phyloP scores from a whole-genome alignment of 2,113 vertebrate genomes.

The Noturus placidus region DNA sequence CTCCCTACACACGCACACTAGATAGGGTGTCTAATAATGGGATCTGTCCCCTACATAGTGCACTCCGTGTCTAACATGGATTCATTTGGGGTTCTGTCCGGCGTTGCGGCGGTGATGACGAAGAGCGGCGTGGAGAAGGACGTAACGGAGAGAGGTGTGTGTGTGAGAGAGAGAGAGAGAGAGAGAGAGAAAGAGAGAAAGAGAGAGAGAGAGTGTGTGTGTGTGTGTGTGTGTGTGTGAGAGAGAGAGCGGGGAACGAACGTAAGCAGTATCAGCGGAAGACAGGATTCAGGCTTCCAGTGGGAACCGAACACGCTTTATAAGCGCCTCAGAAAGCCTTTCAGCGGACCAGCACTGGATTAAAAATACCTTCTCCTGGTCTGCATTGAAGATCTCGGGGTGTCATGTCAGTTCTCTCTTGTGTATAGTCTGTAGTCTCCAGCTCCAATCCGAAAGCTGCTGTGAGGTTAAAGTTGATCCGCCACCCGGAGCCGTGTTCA shows the following conservation, averaged over 20 bases:
- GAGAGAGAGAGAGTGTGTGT: not conserved
- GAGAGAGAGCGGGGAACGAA: constrained; percentile 63
- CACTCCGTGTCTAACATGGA: not conserved
- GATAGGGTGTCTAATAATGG: not conserved
- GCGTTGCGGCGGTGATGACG: constrained; percentile 66
- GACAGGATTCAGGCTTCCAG: constrained; percentile 60
- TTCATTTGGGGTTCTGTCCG: constrained; percentile 27
- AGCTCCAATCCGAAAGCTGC: not conserved
- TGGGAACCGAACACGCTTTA: constrained; percentile 57
- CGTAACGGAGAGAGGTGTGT: constrained; percentile 69
- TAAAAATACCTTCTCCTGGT: constrained; percentile 33
- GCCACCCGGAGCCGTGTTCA: not conserved
- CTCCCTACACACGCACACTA: not conserved
- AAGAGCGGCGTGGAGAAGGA: constrained; percentile 52
- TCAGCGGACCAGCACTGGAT: constrained; percentile 52
- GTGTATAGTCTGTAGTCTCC: not conserved
- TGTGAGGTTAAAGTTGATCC: constrained; percentile 39
- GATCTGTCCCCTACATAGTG: not conserved
- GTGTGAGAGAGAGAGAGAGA: not conserved
- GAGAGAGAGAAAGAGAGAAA: constrained; percentile 56
- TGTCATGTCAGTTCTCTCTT: not conserved
- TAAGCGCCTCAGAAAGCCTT: constrained; percentile 43
- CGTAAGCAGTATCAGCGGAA: constrained; percentile 64
- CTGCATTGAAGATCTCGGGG: constrained; percentile 13
- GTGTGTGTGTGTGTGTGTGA: not conserved